Base-by-base conservation (phyloP, 2,113 vertebrate genomes). In the Heterochromis multidens region DNA sequence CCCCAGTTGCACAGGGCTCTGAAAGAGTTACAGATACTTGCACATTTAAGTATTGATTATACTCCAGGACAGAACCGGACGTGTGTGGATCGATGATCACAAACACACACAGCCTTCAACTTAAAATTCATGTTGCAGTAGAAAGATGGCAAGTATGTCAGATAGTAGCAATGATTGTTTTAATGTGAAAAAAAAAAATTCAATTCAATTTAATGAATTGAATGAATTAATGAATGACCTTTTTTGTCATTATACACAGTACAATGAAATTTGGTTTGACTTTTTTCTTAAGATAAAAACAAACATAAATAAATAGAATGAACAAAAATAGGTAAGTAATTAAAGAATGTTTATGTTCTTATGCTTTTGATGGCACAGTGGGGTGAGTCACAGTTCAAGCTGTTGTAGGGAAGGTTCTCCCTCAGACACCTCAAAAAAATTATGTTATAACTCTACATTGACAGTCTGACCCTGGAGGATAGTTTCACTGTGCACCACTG, bases 181-280 rank as follows among this genome's bases (percentile, higher is more conserved):
- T 74, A 52, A 46, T 74, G 25, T 74, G 70, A 29, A 25, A 3
- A n/a, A 31, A 52, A 49, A 52, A 52, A n/a, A n/a, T n/a, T n/a
- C n/a, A n/a, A n/a, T n/a, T n/a, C n/a, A n/a, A n/a, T n/a, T n/a
- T n/a, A n/a, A n/a, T n/a, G n/a, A n/a, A n/a, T n/a, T n/a, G 62
- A 65, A 65, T 31, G 31, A 31, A 4, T 31, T 3, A 31, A 31
- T 65, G 62, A 65, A 65, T 35, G 4, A 35, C 5, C 23, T 11
- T 40, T 65, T 0, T 23, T 40, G 33, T 40, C 62, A 65, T 40
- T 21, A 23, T 23, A 0, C 3, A 19, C 33, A 14, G 33, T 65
- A 0, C 12, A 40, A 40, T 40, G 7, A 65, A 65, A 65, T 65
- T 65, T 0, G 23, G 35, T 0, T 40, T 23, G 33, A 23, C 2